Evolutionary conservation across 2,888 invertebrate genomes (phyloP).

Genomic region (Zaprionus lineosus): DNA sequence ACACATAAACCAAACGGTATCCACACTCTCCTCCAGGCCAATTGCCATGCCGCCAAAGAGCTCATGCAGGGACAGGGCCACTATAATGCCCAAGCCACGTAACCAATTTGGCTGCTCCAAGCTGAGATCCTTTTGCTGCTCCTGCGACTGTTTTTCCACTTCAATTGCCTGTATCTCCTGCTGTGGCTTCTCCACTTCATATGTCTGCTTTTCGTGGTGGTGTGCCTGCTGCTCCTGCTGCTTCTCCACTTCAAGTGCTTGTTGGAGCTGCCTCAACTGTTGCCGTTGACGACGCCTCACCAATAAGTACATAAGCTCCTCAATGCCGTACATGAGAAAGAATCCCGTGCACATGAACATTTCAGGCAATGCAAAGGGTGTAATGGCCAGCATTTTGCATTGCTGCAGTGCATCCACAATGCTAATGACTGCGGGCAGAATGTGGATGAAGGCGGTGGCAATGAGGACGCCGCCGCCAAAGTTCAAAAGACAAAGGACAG

Average conservation of each 20-base stretch:
- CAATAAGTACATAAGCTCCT: slow-evolving; percentile 89
- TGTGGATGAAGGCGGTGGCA: slow-evolving; percentile 91
- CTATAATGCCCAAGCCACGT: slow-evolving; percentile 90
- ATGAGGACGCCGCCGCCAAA: slow-evolving; percentile 93
- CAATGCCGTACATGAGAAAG: slow-evolving; percentile 90
- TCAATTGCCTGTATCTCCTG: not conserved
- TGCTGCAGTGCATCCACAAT: slow-evolving; percentile 85
- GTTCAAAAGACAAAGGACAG: slow-evolving; percentile 87
- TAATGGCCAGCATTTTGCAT: slow-evolving; percentile 82
- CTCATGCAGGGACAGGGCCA: slow-evolving; percentile 93
- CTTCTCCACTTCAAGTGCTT: not conserved
- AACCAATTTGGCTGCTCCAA: slow-evolving; percentile 82
- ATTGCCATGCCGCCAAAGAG: slow-evolving; percentile 94
- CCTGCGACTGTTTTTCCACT: too few relatives aligned
- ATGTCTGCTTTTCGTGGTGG: not conserved
- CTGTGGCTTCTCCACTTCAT: too few relatives aligned
- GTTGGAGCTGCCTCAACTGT: slow-evolving; percentile 3
- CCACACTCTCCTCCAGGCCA: slow-evolving; percentile 87
- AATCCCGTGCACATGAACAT: slow-evolving; percentile 90
- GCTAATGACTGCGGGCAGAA: slow-evolving; percentile 90
- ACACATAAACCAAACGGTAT: slow-evolving; percentile 90
- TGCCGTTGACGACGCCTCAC: slow-evolving; percentile 84
- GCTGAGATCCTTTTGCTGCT: too few relatives aligned
- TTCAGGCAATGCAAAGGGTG: slow-evolving; percentile 87
- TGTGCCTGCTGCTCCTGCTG: not conserved